phyloP scores from a whole-genome alignment of 2,888 invertebrate species.

The Heliconius aoede region DNA sequence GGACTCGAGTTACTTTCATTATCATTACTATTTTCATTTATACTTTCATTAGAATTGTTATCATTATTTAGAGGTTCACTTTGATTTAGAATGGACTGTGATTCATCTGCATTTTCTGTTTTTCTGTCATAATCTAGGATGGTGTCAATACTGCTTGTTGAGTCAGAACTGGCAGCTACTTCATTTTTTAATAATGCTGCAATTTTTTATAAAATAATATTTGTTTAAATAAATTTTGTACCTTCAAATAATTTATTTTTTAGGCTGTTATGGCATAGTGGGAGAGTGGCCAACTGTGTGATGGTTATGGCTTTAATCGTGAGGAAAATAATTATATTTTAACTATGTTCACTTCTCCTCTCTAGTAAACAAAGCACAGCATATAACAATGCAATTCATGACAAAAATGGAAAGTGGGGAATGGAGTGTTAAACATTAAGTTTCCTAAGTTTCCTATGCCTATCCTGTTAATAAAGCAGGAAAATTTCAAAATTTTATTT shows the following conservation, averaged over 20 bases:
- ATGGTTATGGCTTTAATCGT: background rate
- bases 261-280: no score
- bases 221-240: background rate
- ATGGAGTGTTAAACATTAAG: no score
- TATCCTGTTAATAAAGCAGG: background rate
- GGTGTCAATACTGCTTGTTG: slow-evolving; percentile 11
- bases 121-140: slow-evolving; percentile 10
- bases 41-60: slow-evolving; percentile 18
- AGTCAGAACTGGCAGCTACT: background rate
- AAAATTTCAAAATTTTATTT: background rate
- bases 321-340: background rate
- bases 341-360: background rate
- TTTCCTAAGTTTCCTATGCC: background rate
- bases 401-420: no score
- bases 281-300: background rate
- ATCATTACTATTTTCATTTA: slow-evolving; percentile 1
- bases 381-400: no score
- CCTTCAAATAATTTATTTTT: no score
- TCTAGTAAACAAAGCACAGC: no score
- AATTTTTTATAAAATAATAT: background rate
- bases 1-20: slow-evolving; percentile 35
- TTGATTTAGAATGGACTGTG: slow-evolving; percentile 31
- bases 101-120: background rate
- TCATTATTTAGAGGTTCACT: background rate
- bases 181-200: slow-evolving; percentile 8